Conservation (phyloP, 2,113 vertebrate species). For the Oreochromis tanganicae region DNA sequence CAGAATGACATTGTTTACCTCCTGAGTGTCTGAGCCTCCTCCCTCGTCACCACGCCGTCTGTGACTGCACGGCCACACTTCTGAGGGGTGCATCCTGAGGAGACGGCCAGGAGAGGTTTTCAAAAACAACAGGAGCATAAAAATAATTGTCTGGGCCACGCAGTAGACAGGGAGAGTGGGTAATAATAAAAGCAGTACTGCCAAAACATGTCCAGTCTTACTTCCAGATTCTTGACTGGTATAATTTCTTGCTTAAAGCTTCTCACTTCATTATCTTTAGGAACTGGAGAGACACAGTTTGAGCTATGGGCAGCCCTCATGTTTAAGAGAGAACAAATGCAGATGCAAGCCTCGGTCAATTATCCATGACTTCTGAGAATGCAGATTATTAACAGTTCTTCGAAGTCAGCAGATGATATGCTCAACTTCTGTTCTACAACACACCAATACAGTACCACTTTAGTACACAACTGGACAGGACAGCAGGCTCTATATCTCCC, state of each 20-base stretch:
- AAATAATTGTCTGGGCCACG: not conserved
- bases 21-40: slow-evolving; percentile 81
- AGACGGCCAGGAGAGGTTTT: not conserved
- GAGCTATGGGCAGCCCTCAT: not conserved
- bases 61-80: slow-evolving; percentile 86
- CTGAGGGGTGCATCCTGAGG: slow-evolving; percentile 87
- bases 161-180: not conserved
- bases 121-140: not conserved
- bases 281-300: not conserved
- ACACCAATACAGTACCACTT: not conserved
- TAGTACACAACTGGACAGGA: not conserved
- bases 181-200: not conserved
- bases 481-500: not conserved
- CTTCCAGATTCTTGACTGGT: not conserved
- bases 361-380: not conserved
- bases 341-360: not conserved
- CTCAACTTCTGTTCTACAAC: not conserved
- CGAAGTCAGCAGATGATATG: not conserved
- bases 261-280: not conserved
- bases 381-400: not conserved
- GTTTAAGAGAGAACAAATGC: not conserved
- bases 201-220: not conserved
- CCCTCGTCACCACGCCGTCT: slow-evolving; percentile 78
- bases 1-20: slow-evolving; percentile 45
- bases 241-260: not conserved